phyloP scores from a whole-genome alignment of 2,797 vertebrate species.

The Geotria australis region DNA sequence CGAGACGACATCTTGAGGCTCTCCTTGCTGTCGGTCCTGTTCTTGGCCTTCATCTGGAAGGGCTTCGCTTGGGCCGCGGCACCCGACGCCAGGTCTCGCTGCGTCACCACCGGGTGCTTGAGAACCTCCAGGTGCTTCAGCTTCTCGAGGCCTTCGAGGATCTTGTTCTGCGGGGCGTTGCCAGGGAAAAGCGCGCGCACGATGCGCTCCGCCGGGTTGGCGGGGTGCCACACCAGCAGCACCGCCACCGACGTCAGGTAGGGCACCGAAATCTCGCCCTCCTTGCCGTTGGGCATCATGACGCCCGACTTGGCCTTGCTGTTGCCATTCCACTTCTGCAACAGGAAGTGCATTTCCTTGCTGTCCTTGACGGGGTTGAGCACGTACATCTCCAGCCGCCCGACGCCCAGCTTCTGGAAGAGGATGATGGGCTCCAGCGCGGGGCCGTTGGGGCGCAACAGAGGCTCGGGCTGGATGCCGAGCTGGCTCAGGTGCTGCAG shows the following conservation, averaged over 20 bases:
- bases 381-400: conserved; percentile 84
- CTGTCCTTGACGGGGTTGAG: conserved; percentile 90
- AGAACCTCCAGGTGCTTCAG: conserved; percentile 79
- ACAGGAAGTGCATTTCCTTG: conserved; percentile 98
- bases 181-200: conserved; percentile 87
- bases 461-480: conserved; percentile 64
- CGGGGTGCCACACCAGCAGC: conserved; percentile 86
- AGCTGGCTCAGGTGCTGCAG: conserved; percentile 71
- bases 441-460: conserved; percentile 60
- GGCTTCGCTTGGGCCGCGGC: neutral
- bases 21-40: conserved; percentile 81
- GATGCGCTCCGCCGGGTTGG: conserved; percentile 70
- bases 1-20: conserved; percentile 76
- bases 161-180: conserved; percentile 94
- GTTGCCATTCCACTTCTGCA: conserved; percentile 97
- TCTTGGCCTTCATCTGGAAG: conserved; percentile 55
- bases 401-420: conserved; percentile 92
- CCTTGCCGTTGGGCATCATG: conserved; percentile 52
- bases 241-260: conserved; percentile 91
- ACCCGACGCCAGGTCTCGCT: conserved; percentile 55
- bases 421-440: conserved; percentile 76
- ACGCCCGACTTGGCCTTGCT: conserved; percentile 97
- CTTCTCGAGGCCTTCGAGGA: conserved; percentile 90
- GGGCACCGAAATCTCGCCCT: conserved; percentile 90
- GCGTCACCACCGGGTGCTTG: conserved; percentile 69